Base-by-base conservation (phyloP, 2,113 vertebrate species). In the Lepisosteus oculatus region DNA sequence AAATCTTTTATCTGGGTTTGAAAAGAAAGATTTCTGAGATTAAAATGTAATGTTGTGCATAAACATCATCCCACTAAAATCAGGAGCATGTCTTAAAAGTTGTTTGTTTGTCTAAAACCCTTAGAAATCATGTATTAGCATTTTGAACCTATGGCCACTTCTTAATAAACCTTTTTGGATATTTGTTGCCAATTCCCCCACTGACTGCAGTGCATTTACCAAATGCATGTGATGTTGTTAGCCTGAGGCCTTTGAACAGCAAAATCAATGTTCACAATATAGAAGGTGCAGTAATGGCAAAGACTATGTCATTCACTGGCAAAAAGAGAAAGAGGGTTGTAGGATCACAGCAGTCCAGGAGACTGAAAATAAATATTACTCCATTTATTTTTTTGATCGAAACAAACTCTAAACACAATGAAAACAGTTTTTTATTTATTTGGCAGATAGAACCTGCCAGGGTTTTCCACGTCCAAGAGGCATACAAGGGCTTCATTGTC, bases 331-430 rank as follows among this genome's bases (percentile, higher is more conserved):
- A 51, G 47, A 76, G 65, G 56, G 70, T 78, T 17, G 3, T 65
- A 72, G 45, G 69, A 74, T 85, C 77, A 80, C 72, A 79, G 17
- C 81, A 79, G 68, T 41, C 14, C 61, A 73, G 61, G 59, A 74
- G 71, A 63, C 62, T 74, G 66, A 74, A 70, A 61, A 72, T 84
- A 65, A 71, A 84, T 79, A 83, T 82, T 78, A 66, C 41, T 70
- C 3, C 81, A 55, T 43, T 63, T 82, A 69, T 54, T 74, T 65
- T 7, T 68, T 43, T 67, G 73, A 76, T 77, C 41, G 54, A 71
- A 61, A 72, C 70, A n/a, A 61, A 15, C 57, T 15, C 56, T 13
- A 8, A 8, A 57, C 67, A 55, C 12, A 54, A 69, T 17, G 5
- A 51, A 61, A 59, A 29, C 29, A 51, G 57, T 4, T 8, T 61